These are phyloP conservation scores for Rallus crepitans DNA, from an alignment of 2,797 vertebrate genomes.

Conservation along the genomic window DNA sequence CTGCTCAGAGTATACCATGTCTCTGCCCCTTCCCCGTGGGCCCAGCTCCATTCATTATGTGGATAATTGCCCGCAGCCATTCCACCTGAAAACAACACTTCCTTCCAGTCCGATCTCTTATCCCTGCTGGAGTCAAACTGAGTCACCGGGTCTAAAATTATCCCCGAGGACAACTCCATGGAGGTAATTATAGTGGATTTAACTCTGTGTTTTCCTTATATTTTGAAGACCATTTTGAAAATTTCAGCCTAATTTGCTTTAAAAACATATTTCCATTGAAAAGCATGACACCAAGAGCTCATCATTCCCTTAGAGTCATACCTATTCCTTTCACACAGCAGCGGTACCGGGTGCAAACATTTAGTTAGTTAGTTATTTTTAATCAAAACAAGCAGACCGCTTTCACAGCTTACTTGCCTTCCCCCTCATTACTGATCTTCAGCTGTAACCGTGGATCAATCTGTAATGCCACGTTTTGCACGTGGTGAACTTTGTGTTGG, in stretches of 20 bases:
- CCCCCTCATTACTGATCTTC: not conserved
- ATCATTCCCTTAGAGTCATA: not conserved
- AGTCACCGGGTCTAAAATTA: conserved; percentile 6
- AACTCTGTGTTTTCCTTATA: not conserved
- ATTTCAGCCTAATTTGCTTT: not conserved
- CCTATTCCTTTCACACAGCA: not conserved
- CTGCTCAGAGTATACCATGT: not conserved
- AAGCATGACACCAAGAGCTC: not conserved
- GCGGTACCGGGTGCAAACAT: not conserved
- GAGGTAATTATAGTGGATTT: not conserved
- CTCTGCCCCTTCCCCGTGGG: not conserved
- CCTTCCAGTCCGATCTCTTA: not conserved
- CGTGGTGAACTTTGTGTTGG: not conserved
- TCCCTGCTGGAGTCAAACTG: not conserved
- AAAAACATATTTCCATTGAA: not conserved
- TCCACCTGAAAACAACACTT: not conserved
- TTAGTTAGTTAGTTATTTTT: not conserved
- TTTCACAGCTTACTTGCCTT: conserved; percentile 2
- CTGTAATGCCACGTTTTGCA: not conserved
- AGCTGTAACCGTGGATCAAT: not conserved
- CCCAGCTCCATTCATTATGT: not conserved
- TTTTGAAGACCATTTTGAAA: not conserved
- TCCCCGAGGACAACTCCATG: not conserved
- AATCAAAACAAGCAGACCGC: not conserved
- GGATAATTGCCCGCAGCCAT: not conserved